Percentiles rank a stretch among this genome's conserved stretches.
Evolutionary conservation across 1,140 invertebrate genomes (phyloP).

Genomic region (Scaptomyza montana): DNA sequence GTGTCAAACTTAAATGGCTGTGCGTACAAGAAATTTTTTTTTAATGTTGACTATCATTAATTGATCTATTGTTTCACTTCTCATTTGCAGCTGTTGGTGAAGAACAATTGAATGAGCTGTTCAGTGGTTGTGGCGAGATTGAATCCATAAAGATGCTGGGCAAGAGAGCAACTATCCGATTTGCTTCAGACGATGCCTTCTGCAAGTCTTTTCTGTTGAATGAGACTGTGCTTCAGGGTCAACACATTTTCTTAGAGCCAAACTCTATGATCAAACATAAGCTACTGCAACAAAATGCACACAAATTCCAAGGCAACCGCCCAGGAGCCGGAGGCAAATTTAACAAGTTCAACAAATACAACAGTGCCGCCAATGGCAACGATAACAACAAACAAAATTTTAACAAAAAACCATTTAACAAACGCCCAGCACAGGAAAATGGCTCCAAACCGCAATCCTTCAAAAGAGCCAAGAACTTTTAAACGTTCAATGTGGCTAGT

Average conservation of each 20-base stretch:
- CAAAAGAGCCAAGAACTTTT: conserved; percentile 46
- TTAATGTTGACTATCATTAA: neutral
- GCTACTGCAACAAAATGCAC: conserved; percentile 3
- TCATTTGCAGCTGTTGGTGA: neutral
- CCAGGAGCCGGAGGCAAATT: conserved; percentile 16
- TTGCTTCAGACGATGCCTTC: conserved; percentile 54
- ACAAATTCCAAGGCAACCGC: neutral
- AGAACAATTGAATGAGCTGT: conserved; percentile 21
- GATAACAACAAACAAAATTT: conserved; percentile 4
- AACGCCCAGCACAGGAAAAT: conserved; percentile 39
- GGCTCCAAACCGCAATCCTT: conserved; percentile 18
- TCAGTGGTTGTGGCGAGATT: conserved; percentile 52
- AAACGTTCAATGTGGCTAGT: conserved; percentile 28
- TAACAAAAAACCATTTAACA: conserved; percentile 54
- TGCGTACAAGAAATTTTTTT: conserved; percentile 13
- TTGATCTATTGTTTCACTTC: neutral
- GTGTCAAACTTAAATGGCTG: conserved; percentile 49
- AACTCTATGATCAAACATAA: conserved; percentile 54
- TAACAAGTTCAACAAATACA: conserved; percentile 24
- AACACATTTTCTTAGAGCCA: conserved; percentile 66
- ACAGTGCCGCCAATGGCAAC: neutral
- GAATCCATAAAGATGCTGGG: conserved; percentile 27
- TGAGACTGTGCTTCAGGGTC: conserved; percentile 34
- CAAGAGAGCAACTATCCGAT: conserved; percentile 51
- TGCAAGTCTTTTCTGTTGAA: conserved; percentile 72